phyloP scores from a whole-genome alignment of 1,140 invertebrate species.

The Ptiloglossa arizonensis region DNA sequence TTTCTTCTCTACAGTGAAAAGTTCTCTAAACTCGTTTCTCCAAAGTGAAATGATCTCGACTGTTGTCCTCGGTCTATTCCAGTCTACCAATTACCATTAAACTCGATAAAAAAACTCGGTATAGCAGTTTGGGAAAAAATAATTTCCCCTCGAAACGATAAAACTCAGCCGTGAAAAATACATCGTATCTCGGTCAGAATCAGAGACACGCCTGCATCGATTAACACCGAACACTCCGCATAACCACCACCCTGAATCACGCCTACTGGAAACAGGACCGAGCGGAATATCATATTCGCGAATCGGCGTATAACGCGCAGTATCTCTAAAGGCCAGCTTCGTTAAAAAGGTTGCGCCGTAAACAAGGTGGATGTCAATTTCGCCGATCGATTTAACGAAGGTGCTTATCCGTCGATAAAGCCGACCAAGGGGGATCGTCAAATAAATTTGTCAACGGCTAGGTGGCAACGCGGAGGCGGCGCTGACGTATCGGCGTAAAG shows the following conservation, averaged over 20 bases:
- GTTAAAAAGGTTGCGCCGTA: background rate
- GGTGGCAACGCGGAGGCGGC: constrained; percentile 51
- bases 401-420: constrained; percentile 42
- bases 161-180: too few relatives aligned
- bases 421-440: constrained; percentile 32
- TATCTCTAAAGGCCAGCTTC: background rate
- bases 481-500: constrained; percentile 51
- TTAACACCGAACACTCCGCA: background rate
- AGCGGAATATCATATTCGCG: background rate
- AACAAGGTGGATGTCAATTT: constrained; percentile 27
- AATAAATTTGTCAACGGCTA: constrained; percentile 59
- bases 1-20: too few relatives aligned
- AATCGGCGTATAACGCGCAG: background rate
- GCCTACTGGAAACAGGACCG: background rate
- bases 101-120: too few relatives aligned
- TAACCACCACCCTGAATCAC: background rate
- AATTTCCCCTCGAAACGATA: too few relatives aligned
- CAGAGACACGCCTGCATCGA: background rate
- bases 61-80: too few relatives aligned
- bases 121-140: too few relatives aligned
- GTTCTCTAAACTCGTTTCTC: too few relatives aligned
- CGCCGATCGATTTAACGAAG: constrained; percentile 48
- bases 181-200: too few relatives aligned
- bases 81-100: too few relatives aligned
- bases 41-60: too few relatives aligned